Evolutionary conservation across 1,140 invertebrate species (phyloP).

Genomic region (Lithobius niger): DNA sequence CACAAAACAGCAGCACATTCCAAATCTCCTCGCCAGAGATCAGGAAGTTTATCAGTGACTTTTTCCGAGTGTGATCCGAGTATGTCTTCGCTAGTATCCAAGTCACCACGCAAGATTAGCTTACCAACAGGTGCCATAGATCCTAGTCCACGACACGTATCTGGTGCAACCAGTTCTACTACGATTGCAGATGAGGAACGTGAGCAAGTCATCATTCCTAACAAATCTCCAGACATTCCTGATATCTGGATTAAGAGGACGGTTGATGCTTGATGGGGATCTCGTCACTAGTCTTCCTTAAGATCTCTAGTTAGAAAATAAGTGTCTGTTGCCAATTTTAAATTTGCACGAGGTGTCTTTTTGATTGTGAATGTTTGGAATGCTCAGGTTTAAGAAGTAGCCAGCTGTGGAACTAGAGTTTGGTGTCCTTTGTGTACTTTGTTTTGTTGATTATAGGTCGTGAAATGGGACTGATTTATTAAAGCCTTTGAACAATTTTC

Average conservation of each 20-base stretch:
- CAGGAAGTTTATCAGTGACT: slow-evolving; percentile 19
- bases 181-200: not conserved
- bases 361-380: too few relatives aligned
- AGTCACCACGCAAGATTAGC: slow-evolving; percentile 18
- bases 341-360: too few relatives aligned
- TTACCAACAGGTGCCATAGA: slow-evolving; percentile 16
- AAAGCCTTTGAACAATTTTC: too few relatives aligned
- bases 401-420: too few relatives aligned
- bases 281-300: too few relatives aligned
- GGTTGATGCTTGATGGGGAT: not conserved
- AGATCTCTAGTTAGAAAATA: too few relatives aligned
- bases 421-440: too few relatives aligned
- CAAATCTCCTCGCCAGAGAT: slow-evolving; percentile 15
- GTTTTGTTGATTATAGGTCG: too few relatives aligned
- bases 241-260: not conserved
- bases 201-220: not conserved
- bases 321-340: too few relatives aligned
- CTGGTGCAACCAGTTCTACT: not conserved
- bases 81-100: slow-evolving; percentile 7
- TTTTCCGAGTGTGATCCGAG: slow-evolving; percentile 9
- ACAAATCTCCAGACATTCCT: not conserved
- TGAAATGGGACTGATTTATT: too few relatives aligned
- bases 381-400: too few relatives aligned
- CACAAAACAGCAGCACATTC: slow-evolving; percentile 1
- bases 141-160: not conserved